These are phyloP conservation scores for Strix uralensis DNA, from an alignment of 2,113 vertebrate genomes.

Conservation along the genomic window DNA sequence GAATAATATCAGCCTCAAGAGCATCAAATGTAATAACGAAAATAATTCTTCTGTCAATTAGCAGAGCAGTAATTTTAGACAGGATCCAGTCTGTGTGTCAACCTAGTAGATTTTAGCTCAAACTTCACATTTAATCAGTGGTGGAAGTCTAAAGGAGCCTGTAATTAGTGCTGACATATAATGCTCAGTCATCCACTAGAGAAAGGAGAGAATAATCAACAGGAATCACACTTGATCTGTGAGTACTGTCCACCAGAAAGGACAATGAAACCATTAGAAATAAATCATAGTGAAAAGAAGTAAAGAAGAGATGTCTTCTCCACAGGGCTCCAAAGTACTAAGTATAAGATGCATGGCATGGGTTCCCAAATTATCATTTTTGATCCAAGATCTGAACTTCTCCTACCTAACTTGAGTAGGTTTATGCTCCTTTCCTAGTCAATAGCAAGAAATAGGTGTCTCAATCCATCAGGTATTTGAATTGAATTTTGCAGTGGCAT, in stretches of 20 bases:
- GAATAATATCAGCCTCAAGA: not conserved
- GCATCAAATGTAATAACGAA: not conserved
- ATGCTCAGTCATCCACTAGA: not conserved
- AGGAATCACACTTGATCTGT: not conserved
- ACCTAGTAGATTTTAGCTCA: not conserved
- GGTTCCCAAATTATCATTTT: not conserved
- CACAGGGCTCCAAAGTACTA: not conserved
- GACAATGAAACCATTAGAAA: not conserved
- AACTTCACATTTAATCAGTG: not conserved
- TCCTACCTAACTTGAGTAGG: not conserved
- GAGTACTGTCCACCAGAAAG: not conserved
- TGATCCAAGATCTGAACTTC: not conserved
- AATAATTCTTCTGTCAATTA: not conserved
- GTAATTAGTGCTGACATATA: not conserved
- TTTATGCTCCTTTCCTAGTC: fast-evolving
- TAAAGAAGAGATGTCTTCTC: not conserved
- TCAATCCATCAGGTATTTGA: not conserved
- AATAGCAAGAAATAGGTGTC: not conserved
- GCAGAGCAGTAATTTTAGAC: not conserved
- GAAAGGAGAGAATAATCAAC: not conserved
- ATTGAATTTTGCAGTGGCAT: not conserved
- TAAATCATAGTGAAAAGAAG: not conserved
- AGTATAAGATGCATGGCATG: not conserved
- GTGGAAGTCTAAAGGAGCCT: not conserved
- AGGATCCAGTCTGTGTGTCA: not conserved